phyloP scores from a whole-genome alignment of 1,140 invertebrate genomes.

The Hyles vespertilio region DNA sequence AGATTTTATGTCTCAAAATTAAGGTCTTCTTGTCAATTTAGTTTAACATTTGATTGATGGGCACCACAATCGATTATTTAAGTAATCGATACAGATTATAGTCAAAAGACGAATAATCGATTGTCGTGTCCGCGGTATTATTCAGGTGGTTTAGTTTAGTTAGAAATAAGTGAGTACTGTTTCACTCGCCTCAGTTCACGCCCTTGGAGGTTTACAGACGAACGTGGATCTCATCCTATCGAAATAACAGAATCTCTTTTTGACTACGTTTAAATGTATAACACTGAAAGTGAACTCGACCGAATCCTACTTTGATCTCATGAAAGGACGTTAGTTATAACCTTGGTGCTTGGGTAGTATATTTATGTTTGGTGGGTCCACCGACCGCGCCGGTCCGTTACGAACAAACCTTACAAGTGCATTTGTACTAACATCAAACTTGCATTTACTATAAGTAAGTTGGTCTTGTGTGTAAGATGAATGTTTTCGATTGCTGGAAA shows the following conservation, averaged over 20 bases:
- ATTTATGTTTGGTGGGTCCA: conserved; percentile 17
- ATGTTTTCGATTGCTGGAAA: conserved; percentile 7
- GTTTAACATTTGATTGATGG: conserved; percentile 2
- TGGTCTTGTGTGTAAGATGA: conserved; percentile 7
- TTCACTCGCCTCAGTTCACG: conserved; percentile 12
- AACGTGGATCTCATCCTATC: conserved; percentile 18
- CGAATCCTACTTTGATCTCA: conserved; percentile 45
- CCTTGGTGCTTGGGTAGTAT: conserved; percentile 45
- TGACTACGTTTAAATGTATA: conserved; percentile 11
- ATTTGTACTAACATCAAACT: not conserved
- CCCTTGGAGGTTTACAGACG: conserved; percentile 15
- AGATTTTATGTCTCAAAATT: conserved; percentile 34
- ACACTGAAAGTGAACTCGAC: conserved; percentile 19
- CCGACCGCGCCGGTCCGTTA: not conserved
- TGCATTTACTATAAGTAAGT: not conserved
- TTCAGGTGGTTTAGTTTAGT: conserved; percentile 29
- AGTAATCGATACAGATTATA: not conserved
- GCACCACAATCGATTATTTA: conserved; percentile 6
- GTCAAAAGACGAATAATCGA: not conserved
- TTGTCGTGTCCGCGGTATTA: conserved; percentile 7
- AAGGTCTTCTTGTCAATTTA: conserved; percentile 22
- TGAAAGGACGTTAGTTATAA: conserved; percentile 22
- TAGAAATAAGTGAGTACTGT: conserved; percentile 29
- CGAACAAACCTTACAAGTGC: not conserved
- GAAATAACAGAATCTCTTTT: conserved; percentile 19